Evolutionary conservation across 2,888 invertebrate genomes (phyloP), one percentile per base, ranked within the genome.

Genomic region (Endotricha flammealis): DNA sequence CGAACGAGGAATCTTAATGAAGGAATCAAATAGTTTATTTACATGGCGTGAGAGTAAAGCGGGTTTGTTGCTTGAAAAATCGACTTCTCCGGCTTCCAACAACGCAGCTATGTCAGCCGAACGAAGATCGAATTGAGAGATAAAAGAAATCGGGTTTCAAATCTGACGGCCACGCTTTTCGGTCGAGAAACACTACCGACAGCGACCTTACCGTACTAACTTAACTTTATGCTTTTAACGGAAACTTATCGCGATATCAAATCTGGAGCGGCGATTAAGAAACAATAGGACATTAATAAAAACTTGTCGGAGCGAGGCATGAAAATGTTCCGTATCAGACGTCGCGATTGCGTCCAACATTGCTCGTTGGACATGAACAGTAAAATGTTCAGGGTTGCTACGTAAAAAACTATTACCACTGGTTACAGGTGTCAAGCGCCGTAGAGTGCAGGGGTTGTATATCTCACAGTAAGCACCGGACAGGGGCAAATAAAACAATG

Each of bases 281-380:
- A 82, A 83, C 85, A 82, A 85, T 83, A 69, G 83, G 60, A 72
- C 72, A 73, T 79, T 74, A 80, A 78, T 80, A 76, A 76, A 80
- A 77, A 68, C 65, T 70, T 64, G 41, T 53, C 57, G 56, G 70
- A 69, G 76, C 78, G 60, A 61, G 53, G 71, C 80, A 70, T 76
- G 65, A 64, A 57, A 71, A 65, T 64, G 72, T 77, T 77, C 63
- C 69, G 68, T 71, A 63, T 64, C 60, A 64, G 64, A n/a, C 57
- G 58, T 61, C 60, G 51, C 44, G 53, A 45, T 36, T 44, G 48
- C 44, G 48, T 46, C 42, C 44, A 41, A 42, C 47, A 41, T 33
- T 44, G 47, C 37, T 42, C 39, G 44, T 43, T 23, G 48, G 46
- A 32, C 33, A 9, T 40, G 23, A 35, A 29, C 27, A 36, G 41